Evolutionary conservation across 1,140 invertebrate species (phyloP), one percentile per base, ranked within the genome.

Genomic region (Penaeus japonicus): DNA sequence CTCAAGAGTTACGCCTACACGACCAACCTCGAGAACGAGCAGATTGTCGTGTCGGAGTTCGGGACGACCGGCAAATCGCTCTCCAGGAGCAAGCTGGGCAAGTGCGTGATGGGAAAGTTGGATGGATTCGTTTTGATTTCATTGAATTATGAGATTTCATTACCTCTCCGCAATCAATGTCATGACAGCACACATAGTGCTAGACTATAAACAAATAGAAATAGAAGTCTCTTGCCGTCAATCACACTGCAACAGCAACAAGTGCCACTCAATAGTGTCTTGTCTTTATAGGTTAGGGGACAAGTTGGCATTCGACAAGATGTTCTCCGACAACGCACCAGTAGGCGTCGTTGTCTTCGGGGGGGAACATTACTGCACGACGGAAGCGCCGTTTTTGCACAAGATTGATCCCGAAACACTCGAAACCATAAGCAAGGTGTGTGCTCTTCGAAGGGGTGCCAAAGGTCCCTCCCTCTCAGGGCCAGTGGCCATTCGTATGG

Each of bases 31-130:
- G 94, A 94, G 0, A 96, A 96, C 0, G 94, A 96, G 85, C 93
- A 96, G 82, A 96, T 98, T 82, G 96, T 98, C 0, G 93, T 96
- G 0, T 95, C 95, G 0, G 96, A 97, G 92, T 98, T 98, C 92
- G 97, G 96, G 0, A 98, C 97, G 0, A 85, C 81, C 1, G 90
- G 90, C 17, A 82, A 84, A 30, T 90, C 90, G 1, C 75, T 87
- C 27, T 57, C 84, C 84, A 90, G 87, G 27, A 87, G 39, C 35
- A 84, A 82, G 32, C n/a, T 90, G n/a, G 24, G 24, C 79, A 90
- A 90, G 89, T 90, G 39, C 22, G 89, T 84, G 22, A 4, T 30
- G 24, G n/a, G 20, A 7, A 24, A 2, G 35, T 7, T 27, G 5
- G 55, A 22, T 47, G 54, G 5, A 30, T 32, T 20, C 57, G 17